Base-by-base conservation (phyloP, 2,797 vertebrate genomes). In the Galago senegalensis region DNA sequence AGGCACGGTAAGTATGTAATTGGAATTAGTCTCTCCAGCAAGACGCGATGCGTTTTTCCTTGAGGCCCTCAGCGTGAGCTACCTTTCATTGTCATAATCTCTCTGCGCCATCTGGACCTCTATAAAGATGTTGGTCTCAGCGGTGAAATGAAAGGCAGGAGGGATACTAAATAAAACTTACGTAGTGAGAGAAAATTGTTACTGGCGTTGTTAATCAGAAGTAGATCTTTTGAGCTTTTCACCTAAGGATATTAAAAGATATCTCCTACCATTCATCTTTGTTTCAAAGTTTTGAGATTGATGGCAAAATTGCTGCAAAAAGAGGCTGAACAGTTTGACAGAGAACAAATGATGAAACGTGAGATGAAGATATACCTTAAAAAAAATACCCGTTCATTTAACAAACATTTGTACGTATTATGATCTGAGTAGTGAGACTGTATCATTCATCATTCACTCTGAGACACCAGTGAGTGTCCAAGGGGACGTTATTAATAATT, bases 81-180 rank as follows among this genome's bases (percentile, higher is more conserved):
- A 43, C 95, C 91, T 96, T 96, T 90, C 93, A 87, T 95, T 97
- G 96, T 86, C 81, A 60, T 92, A 97, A 96, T 98, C 97, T 96
- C 72, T 56, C 77, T 46, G n/a, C 58, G 80, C 97, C 97, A 97
- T 98, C 97, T 98, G 97, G 95, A 96, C 91, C 94, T 88, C 95
- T 91, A 88, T 97, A 96, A 97, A 97, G 97, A 97, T 90, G 89
- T 95, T 93, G 77, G 77, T 97, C 93, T 97, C 91, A 76, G 89
- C 14, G 2, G 89, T 96, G 87, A 97, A 97, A 92, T 94, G 87
- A 85, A 97, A 97, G 95, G 90, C 94, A 95, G 95, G 81, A 43
- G 49, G 27, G 53, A 93, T 40, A 90, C 91, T 94, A 97, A 97
- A 97, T 97, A 96, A 97, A 97, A 96, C 95, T 95, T 95, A 90